Percentiles rank a stretch among this genome's conserved stretches.
Evolutionary conservation across 2,888 invertebrate genomes (phyloP).

Genomic region (Sycophila texana): DNA sequence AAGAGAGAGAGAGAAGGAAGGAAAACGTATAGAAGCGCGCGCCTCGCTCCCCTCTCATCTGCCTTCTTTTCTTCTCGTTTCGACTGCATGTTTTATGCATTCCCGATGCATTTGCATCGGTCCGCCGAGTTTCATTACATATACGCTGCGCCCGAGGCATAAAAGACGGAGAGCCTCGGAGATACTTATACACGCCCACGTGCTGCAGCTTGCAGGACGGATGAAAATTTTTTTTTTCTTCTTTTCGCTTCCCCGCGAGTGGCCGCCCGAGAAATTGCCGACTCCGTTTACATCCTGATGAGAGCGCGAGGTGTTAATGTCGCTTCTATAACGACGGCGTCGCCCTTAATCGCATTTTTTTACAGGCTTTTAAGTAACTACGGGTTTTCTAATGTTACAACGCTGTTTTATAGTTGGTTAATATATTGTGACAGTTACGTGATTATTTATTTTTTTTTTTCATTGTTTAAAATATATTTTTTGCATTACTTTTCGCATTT

Average conservation of each 20-base stretch:
- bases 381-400: no score
- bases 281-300: conserved; percentile 48
- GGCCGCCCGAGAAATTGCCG: conserved; percentile 17
- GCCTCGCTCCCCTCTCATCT: not conserved
- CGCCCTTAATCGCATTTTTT: no score
- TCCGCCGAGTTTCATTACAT: conserved; percentile 17
- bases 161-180: conserved; percentile 20
- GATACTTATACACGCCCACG: not conserved
- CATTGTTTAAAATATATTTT: no score
- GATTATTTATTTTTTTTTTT: no score
- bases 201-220: not conserved
- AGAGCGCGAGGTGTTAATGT: no score
- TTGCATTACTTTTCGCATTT: no score
- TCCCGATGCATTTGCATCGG: conserved; percentile 39
- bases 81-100: conserved; percentile 41
- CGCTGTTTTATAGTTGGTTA: no score
- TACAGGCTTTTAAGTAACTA: no score
- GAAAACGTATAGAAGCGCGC: no score
- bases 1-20: no score
- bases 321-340: no score
- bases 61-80: not conserved
- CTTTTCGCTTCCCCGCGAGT: not conserved
- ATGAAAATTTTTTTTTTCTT: conserved; percentile 1
- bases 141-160: not conserved
- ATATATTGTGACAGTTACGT: no score